Evolutionary conservation across 2,113 vertebrate species (phyloP), one percentile per base, ranked within the genome.

Genomic region (Xiphophorus hellerii): DNA sequence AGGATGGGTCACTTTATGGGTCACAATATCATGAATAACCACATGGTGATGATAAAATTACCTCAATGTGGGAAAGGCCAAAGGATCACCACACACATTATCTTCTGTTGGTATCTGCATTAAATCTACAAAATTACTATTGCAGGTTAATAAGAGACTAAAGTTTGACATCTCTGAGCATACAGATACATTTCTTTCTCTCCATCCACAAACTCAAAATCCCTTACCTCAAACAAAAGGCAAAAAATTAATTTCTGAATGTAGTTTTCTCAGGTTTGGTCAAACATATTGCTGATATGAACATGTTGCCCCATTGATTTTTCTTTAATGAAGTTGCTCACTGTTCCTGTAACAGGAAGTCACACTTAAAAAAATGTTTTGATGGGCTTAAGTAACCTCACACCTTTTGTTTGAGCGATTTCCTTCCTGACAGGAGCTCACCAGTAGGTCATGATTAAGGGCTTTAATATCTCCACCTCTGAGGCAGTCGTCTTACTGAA

Each of bases 401-500:
- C 17, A 58, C n/a, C n/a, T 25, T 61, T 75, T 44, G 37, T 60
- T 62, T 76, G 60, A 54, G 74, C 54, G 7, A 62, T 58, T 84
- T 66, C 15, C 76, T 62, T 78, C 61, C 62, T 62, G 76, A 67
- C 5, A 58, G 17, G 51, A 76, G 74, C 80, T 85, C 42, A 37
- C 13, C 71, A 62, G 5, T 51, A 73, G 72, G 72, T 78, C 67
- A 77, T 31, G 51, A 82, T 51, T 61, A 68, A 48, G 78, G 58
- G 9, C 76, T 76, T 68, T 71, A 60, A 76, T 64, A 42, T 72
- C 72, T 73, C 30, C 31, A 27, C 77, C 74, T 80, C 62, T 85
- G 79, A 82, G 78, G 44, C 82, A 74, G 78, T 82, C 78, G 54
- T 86, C 83, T 76, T 22, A 61, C 33, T 30, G 28, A 39, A 5